Evolutionary conservation across 2,888 invertebrate genomes (phyloP).

Genomic region (Lochmaea capreae): DNA sequence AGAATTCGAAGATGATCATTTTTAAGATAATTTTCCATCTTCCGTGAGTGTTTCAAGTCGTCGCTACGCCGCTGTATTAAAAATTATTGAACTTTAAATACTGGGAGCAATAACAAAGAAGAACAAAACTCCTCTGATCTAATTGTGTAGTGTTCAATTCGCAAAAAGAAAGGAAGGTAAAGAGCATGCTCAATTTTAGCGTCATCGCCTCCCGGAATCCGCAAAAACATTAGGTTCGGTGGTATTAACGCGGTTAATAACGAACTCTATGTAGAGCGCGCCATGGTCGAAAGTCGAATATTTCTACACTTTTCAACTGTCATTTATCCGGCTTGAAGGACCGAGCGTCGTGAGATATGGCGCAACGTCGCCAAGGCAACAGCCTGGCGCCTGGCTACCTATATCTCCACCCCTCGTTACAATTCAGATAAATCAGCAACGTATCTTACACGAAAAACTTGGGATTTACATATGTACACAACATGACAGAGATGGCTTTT

Average conservation of each 20-base stretch:
- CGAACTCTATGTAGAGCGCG: constrained; percentile 34
- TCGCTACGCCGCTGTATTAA: no score
- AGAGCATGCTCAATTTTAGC: constrained; percentile 31
- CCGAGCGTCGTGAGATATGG: constrained; percentile 52
- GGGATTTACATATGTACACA: constrained; percentile 59
- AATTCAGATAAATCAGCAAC: constrained; percentile 59
- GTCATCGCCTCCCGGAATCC: constrained; percentile 22
- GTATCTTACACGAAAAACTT: constrained; percentile 58
- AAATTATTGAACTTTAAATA: no score
- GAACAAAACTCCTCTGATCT: constrained; percentile 22
- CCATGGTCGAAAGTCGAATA: constrained; percentile 35
- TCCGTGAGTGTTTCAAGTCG: no score
- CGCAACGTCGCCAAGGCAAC: constrained; percentile 62
- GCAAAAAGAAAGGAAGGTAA: constrained; percentile 1
- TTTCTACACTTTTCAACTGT: constrained; percentile 38
- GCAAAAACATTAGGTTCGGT: constrained; percentile 33
- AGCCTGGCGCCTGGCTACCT: constrained; percentile 57
- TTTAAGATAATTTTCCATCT: no score
- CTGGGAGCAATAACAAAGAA: not conserved
- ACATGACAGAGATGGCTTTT: constrained; percentile 54
- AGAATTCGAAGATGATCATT: no score
- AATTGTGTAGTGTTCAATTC: constrained; percentile 30
- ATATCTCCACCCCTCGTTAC: constrained; percentile 55
- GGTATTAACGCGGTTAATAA: constrained; percentile 34
- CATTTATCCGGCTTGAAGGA: constrained; percentile 40